Evolutionary conservation across 2,113 vertebrate species (phyloP).

Genomic region (Sarotherodon lohbergeri): DNA sequence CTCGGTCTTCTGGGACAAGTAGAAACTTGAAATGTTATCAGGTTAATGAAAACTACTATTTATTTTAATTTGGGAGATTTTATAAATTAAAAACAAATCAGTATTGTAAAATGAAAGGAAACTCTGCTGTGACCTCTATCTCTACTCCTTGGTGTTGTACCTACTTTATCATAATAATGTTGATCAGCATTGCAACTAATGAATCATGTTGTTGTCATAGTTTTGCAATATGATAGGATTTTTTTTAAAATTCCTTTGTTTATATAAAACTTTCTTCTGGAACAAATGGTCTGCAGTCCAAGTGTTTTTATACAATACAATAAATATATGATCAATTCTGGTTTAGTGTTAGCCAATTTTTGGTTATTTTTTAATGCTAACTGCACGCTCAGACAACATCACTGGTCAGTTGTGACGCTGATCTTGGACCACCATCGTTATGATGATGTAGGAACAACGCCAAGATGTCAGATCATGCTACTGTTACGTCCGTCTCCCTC

Average conservation of each 20-base stretch:
- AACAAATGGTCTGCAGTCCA: neutral
- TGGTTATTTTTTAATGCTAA: neutral
- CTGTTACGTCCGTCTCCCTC: neutral
- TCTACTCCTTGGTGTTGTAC: neutral
- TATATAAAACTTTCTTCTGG: neutral
- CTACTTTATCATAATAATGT: neutral
- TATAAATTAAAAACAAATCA: neutral
- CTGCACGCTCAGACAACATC: neutral
- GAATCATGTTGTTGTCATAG: neutral
- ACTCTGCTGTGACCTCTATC: neutral
- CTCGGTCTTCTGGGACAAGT: neutral
- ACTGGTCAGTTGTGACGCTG: neutral
- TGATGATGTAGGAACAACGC: neutral
- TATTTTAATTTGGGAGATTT: neutral
- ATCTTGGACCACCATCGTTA: neutral
- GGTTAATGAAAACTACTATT: neutral
- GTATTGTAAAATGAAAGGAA: neutral
- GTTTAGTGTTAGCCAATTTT: neutral
- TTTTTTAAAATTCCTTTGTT: neutral
- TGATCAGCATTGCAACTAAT: neutral
- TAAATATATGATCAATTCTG: neutral
- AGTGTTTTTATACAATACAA: neutral
- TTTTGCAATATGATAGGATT: neutral
- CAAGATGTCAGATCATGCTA: neutral
- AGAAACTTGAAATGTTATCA: neutral